These are phyloP conservation scores for Vollenhovia emeryi DNA, from an alignment of 1,140 invertebrate species.

Conservation along the genomic window DNA sequence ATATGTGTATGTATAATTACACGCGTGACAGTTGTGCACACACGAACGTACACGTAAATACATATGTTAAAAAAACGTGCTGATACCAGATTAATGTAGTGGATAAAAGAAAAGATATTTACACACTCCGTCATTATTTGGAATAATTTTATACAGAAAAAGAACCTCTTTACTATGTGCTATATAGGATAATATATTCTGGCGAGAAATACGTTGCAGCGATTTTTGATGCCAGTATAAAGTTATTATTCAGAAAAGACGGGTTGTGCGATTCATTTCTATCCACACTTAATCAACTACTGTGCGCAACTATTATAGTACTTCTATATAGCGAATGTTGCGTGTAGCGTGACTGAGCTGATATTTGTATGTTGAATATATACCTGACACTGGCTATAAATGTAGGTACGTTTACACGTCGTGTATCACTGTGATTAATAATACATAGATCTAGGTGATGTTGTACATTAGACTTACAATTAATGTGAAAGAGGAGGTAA, in stretches of 20 bases:
- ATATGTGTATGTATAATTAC: constrained; percentile 54
- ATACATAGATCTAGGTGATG: constrained; percentile 68
- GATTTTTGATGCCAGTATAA: background rate
- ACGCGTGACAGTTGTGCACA: constrained; percentile 22
- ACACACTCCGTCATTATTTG: background rate
- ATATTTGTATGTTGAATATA: constrained; percentile 77
- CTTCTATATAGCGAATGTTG: background rate
- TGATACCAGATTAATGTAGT: constrained; percentile 16
- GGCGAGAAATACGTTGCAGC: background rate
- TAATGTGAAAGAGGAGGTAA: constrained; percentile 60
- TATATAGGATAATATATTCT: background rate
- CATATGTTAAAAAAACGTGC: background rate
- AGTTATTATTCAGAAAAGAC: background rate
- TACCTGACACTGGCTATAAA: constrained; percentile 62
- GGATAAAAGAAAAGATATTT: background rate
- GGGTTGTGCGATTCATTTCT: background rate
- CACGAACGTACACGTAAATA: constrained; percentile 3
- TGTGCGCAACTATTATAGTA: constrained; percentile 32
- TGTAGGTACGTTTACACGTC: constrained; percentile 64
- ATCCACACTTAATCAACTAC: background rate
- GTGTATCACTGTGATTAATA: constrained; percentile 74
- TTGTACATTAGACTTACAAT: constrained; percentile 66
- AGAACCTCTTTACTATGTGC: background rate
- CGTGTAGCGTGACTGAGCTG: constrained; percentile 47
- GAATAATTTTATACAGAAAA: background rate